phyloP scores from a whole-genome alignment of 2,797 vertebrate genomes.

The Eulemur coronatus region DNA sequence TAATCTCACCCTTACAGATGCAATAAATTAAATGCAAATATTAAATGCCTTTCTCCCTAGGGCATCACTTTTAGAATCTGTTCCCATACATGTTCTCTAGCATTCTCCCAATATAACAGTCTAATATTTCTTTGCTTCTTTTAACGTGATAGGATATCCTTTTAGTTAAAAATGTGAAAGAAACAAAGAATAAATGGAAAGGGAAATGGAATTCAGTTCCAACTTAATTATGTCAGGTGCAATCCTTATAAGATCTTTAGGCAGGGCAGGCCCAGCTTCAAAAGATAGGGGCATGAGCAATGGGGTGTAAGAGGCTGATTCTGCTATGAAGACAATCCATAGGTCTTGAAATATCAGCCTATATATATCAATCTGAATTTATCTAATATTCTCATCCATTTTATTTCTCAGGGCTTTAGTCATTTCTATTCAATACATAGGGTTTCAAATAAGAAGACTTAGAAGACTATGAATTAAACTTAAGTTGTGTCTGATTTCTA shows the following conservation, averaged over 20 bases:
- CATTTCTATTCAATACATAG: background rate
- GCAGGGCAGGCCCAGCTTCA: background rate
- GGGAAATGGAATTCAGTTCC: background rate
- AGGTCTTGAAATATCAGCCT: background rate
- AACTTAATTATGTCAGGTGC: background rate
- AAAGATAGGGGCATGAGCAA: background rate
- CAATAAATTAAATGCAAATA: background rate
- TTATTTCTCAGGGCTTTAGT: background rate
- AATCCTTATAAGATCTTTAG: background rate
- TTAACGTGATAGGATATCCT: background rate
- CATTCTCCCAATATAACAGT: background rate
- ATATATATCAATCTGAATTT: background rate
- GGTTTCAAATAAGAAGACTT: background rate
- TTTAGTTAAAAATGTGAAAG: constrained; percentile 5
- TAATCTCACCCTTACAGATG: background rate
- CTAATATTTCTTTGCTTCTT: background rate
- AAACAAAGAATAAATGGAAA: background rate
- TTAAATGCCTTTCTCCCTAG: background rate
- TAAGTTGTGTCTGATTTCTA: background rate
- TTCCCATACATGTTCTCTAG: background rate
- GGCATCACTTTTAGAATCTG: background rate
- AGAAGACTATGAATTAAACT: background rate
- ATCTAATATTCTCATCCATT: background rate
- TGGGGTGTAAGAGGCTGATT: background rate
- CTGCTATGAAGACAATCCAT: background rate